These are phyloP conservation scores for Sebastes paucispinis DNA, from an alignment of 2,797 vertebrate species.

Conservation along the genomic window DNA sequence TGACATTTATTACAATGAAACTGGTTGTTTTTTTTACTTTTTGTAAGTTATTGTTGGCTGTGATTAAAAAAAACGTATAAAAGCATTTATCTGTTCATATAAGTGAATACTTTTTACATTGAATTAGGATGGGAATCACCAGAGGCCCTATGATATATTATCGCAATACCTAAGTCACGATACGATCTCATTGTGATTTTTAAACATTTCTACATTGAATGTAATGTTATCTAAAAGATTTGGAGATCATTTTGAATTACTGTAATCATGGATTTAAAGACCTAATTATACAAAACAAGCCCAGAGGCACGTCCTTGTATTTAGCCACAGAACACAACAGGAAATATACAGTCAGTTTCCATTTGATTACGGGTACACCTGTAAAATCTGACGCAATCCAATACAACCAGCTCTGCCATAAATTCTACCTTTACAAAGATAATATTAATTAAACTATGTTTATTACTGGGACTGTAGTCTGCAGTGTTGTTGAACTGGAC, in stretches of 20 bases:
- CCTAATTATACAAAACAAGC: not conserved
- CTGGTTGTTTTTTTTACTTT: not conserved
- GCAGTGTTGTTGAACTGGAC: not conserved
- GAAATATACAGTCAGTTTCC: not conserved
- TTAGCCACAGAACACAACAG: not conserved
- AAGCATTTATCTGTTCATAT: not conserved
- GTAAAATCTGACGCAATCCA: not conserved
- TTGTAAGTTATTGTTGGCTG: no score
- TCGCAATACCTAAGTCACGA: no score
- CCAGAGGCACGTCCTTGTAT: not conserved
- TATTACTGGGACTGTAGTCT: not conserved
- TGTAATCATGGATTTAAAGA: not conserved
- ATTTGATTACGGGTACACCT: not conserved
- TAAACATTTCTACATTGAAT: no score
- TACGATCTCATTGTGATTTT: no score
- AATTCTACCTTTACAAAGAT: no score
- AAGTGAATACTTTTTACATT: not conserved
- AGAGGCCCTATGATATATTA: no score
- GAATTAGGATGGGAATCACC: not conserved
- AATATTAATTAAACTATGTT: not conserved
- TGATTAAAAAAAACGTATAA: not conserved
- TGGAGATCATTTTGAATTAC: not conserved
- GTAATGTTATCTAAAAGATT: no score
- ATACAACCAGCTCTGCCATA: not conserved
- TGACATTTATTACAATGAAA: no score